These are phyloP conservation scores for Clitarchus hookeri DNA, from an alignment of 2,888 invertebrate species.

Conservation along the genomic window DNA sequence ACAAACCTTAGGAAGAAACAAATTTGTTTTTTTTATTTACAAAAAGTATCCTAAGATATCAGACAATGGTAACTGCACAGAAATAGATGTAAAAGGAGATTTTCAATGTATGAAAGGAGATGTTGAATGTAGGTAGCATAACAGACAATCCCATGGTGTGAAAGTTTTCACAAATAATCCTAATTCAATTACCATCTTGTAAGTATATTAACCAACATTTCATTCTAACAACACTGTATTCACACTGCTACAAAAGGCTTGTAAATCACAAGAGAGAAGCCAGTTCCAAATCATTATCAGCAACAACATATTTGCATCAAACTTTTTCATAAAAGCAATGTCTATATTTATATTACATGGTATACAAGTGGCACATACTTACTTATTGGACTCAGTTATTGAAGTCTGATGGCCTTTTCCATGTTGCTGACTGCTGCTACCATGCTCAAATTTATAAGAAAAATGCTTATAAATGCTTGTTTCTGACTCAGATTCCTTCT, in stretches of 20 bases:
- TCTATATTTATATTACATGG: not conserved
- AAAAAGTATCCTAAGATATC: too few relatives aligned
- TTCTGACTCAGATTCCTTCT: constrained; percentile 52
- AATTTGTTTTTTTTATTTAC: too few relatives aligned
- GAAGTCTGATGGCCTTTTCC: constrained; percentile 39
- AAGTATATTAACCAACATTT: not conserved
- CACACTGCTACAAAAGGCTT: not conserved
- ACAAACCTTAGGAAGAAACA: too few relatives aligned
- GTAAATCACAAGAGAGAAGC: not conserved
- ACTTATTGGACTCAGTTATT: constrained; percentile 39
- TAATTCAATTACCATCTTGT: too few relatives aligned
- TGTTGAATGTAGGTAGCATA: too few relatives aligned
- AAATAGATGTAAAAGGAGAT: too few relatives aligned
- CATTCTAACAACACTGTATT: not conserved
- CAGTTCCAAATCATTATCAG: not conserved
- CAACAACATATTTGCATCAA: not conserved
- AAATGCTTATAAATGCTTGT: constrained; percentile 38
- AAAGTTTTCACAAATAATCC: too few relatives aligned
- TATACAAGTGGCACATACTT: not conserved
- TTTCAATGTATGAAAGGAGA: too few relatives aligned
- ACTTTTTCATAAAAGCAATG: too few relatives aligned
- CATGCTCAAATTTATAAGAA: constrained; percentile 43
- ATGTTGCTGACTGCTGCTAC: constrained; percentile 33
- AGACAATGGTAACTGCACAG: too few relatives aligned
- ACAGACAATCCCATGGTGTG: too few relatives aligned